Percentiles rank a stretch among this genome's conserved stretches.
phyloP scores from a whole-genome alignment of 2,113 vertebrate species.

The Dromas ardeola region DNA sequence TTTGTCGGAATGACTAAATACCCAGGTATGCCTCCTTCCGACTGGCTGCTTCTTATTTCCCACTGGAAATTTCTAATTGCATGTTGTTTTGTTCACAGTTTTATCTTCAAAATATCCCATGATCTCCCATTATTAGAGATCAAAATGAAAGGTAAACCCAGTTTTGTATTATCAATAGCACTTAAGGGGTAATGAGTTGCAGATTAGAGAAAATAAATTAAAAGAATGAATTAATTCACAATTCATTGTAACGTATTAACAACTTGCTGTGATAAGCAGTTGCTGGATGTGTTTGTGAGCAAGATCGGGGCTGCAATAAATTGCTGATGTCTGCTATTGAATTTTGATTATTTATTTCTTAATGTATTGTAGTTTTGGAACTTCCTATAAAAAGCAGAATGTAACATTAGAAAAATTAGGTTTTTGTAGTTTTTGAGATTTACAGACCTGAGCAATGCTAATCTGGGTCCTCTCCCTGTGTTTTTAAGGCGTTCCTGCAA shows the following conservation, averaged over 20 bases:
- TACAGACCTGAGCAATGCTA: neutral
- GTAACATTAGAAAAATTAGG: neutral
- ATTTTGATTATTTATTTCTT: neutral
- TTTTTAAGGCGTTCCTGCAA: neutral
- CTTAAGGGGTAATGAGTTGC: neutral
- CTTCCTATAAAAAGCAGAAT: neutral
- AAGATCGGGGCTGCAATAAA: neutral
- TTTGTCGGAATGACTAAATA: neutral
- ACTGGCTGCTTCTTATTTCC: neutral
- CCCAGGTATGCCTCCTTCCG: neutral
- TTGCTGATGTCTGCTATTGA: neutral
- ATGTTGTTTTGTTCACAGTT: neutral
- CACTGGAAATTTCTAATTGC: neutral
- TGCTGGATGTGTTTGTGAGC: neutral
- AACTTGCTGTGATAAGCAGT: neutral
- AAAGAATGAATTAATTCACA: neutral
- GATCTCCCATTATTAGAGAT: neutral
- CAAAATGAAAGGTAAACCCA: neutral
- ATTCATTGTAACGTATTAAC: neutral
- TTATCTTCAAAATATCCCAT: neutral
- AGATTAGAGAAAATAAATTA: neutral
- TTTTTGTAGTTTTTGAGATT: neutral
- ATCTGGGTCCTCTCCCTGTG: neutral
- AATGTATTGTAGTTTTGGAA: neutral
- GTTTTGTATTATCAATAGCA: neutral